A percentile compares a stretch with the other conserved stretches of the same genome.
phyloP scores from a whole-genome alignment of 2,797 vertebrate genomes.

The Staurois parvus region DNA sequence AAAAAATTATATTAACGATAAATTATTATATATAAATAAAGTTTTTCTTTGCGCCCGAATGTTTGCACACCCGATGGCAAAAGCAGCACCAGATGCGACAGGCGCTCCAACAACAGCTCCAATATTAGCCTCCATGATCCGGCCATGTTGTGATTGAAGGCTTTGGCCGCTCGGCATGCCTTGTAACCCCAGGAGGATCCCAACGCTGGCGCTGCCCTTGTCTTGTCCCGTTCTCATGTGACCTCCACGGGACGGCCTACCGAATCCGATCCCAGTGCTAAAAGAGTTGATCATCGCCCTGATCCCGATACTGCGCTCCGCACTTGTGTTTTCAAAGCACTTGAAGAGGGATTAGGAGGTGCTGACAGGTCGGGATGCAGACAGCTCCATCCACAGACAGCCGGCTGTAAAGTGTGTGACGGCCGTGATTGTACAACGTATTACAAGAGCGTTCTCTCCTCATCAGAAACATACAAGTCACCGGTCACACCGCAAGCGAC shows the following conservation, averaged over 20 bases:
- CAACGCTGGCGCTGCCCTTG: slow-evolving; percentile 44
- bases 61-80: no score
- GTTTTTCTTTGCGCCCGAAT: no score
- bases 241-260: slow-evolving; percentile 26
- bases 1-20: no score
- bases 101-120: background rate
- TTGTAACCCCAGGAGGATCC: slow-evolving; percentile 10
- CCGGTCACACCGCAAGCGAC: no score
- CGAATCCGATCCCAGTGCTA: slow-evolving; percentile 50
- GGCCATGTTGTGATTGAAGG: background rate
- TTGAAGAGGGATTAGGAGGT: slow-evolving; percentile 53
- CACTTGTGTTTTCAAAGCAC: slow-evolving; percentile 42
- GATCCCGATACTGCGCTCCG: background rate
- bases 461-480: no score
- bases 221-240: slow-evolving; percentile 31
- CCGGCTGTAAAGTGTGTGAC: background rate
- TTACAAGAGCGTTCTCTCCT: background rate
- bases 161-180: background rate
- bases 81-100: background rate
- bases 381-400: slow-evolving; percentile 18
- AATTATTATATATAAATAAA: no score
- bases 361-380: slow-evolving; percentile 34
- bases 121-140: background rate
- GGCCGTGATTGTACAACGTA: background rate
- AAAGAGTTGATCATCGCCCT: slow-evolving; percentile 50